phyloP scores from a whole-genome alignment of 1,140 invertebrate genomes.

The Drosophila sp. region DNA sequence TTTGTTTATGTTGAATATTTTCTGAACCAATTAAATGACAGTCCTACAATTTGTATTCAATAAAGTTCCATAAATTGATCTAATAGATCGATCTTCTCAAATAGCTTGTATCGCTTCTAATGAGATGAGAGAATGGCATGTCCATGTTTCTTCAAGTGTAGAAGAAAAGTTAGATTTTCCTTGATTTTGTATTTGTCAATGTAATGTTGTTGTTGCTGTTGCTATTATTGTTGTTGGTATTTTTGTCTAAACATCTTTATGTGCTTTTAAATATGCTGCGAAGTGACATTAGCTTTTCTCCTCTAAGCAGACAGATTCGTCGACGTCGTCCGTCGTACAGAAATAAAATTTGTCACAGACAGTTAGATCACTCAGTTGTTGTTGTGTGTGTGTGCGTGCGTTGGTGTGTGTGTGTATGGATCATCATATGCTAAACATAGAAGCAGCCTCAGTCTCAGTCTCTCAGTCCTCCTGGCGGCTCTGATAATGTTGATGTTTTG shows the following conservation, averaged over 20 bases:
- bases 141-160: neutral
- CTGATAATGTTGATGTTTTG: constrained; percentile 68
- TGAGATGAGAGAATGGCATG: neutral
- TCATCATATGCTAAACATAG: constrained; percentile 55
- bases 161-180: constrained; percentile 15
- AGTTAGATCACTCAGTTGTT: constrained; percentile 69
- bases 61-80: too few species aligned
- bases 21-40: too few species aligned
- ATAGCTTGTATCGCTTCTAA: too few species aligned
- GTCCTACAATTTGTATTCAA: too few species aligned
- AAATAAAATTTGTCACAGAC: constrained; percentile 81
- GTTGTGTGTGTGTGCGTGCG: constrained; percentile 24
- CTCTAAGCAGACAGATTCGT: constrained; percentile 1
- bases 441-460: constrained; percentile 28
- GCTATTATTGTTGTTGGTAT: constrained; percentile 42
- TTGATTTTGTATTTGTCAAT: constrained; percentile 3
- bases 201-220: neutral
- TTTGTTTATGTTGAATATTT: too few species aligned
- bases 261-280: constrained; percentile 81
- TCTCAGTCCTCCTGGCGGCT: constrained; percentile 17
- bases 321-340: constrained; percentile 35
- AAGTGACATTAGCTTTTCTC: constrained; percentile 77
- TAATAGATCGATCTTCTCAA: too few species aligned
- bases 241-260: constrained; percentile 81
- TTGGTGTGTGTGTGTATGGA: constrained; percentile 38